Base-by-base conservation (phyloP, 2,797 vertebrate species). In the Lateolabrax maculatus region DNA sequence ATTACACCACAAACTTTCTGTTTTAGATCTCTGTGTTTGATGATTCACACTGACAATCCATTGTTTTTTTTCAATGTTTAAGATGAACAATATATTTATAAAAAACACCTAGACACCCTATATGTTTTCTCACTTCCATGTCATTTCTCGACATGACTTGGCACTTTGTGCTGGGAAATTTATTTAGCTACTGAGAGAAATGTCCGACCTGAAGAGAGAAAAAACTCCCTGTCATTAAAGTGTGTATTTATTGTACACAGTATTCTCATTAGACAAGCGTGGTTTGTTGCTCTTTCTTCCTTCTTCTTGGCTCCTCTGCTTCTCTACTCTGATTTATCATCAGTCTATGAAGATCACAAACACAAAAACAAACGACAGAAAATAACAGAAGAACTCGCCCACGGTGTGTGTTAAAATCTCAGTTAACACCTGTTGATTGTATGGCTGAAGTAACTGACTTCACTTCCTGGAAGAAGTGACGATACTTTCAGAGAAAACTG, bases 321-420 rank as follows among this genome's bases (percentile, higher is more conserved):
- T 34, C 57, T 77, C 74, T 86, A 63, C 36, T 57, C 27, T 43
- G 64, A 29, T 63, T 76, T 60, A 84, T 82, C 61, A 84, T 80
- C 70, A 68, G 9, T 52, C 92, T 94, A 65, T 1, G 41, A 63
- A 70, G 56, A 82, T 69, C n/a, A 84, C 21, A 75, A 52, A 77
- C 16, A 29, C 31, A 34, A 12, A 52, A 62, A 18, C 53, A 39
- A 29, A 41, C 2, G 21, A 46, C 6, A 31, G 1, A 4, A 60
- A 41, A 49, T 36, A 19, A 58, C 16, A 29, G 10, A 19, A 44
- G 31, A 56, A 29, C 16, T 12, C 16, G 1, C 1, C 41, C 7
- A 31, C 10, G 29, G 3, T 41, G 36, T 34, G 57, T 49, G 9
- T 43, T 23, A 19, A 29, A 49, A 52, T 41, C 39, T 6, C 46